Evolutionary conservation across 2,888 invertebrate genomes (phyloP), one percentile per base, ranked within the genome.

Genomic region (Cephonodes hylas): DNA sequence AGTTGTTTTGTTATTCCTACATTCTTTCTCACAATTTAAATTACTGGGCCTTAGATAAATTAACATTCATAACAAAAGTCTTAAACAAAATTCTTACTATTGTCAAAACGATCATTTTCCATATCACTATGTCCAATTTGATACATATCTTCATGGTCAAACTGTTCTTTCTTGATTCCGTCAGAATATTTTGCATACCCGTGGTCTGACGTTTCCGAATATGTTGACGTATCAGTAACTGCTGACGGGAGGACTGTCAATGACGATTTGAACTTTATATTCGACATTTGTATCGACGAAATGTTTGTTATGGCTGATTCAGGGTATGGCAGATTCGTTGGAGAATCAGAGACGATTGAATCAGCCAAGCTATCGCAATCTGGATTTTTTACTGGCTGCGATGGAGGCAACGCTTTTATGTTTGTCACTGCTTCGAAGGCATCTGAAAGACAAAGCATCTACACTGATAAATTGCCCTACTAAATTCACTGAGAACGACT

Each of bases 201-300:
- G 5, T 65, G 66, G 22, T 69, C 66, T 15, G 59, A 57, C 38
- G 58, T 48, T 18, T 69, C 67, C 10, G 76, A 70, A 38, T 66
- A 74, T 0, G 71, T 73, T 1, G 80, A 75, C 0, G 71, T 68
- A 4, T 80, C 81, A 10, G 73, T 70, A 0, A 79, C 64, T 0
- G 72, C 76, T 1, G 81, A 79, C 0, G 83, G 81, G 25, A 83
- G 56, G 1, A 83, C 75, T 0, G 83, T 82, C 20, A 83, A 65
- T 0, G 83, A 77, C 1, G 81, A 80, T 34, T 75, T 81, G 58
- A 81, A 83, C 20, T 79, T 75, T 6, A 77, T 27, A 1, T 18
- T 42, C 0, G 22, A n/a, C 15, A 27, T 1, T 18, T 61, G 66
- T 0, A 34, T n/a, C 34, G 63, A 38, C 20, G 63, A 23, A 7